A percentile compares a stretch with the other conserved stretches of the same genome.
These are phyloP conservation scores for Nephrotoma flavescens DNA, from an alignment of 2,888 invertebrate genomes.

Conservation along the genomic window DNA sequence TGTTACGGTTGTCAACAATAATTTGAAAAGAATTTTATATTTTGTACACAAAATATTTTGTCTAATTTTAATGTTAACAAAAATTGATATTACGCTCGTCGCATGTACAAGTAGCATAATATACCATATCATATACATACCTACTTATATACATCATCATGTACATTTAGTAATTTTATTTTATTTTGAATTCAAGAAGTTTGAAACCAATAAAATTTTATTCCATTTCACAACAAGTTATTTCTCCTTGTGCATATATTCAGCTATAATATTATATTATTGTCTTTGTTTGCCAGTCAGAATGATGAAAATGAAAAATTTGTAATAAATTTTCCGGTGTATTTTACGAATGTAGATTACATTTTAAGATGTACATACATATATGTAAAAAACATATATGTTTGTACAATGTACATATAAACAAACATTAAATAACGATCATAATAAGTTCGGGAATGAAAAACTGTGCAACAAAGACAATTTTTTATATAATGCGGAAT, in stretches of 20 bases:
- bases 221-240: background rate
- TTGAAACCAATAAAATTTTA: background rate
- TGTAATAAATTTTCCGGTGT: background rate
- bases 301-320: background rate
- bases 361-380: background rate
- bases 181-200: background rate
- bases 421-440: background rate
- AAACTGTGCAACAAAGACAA: background rate
- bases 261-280: background rate
- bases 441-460: background rate
- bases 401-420: background rate
- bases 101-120: no score
- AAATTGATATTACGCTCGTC: background rate
- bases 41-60: background rate
- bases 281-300: background rate
- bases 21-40: background rate
- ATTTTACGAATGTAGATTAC: background rate
- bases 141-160: background rate
- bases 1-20: background rate
- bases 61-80: background rate
- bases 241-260: background rate
- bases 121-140: background rate
- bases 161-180: background rate
- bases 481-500: background rate
- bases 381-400: background rate